Evolutionary conservation across 2,113 vertebrate genomes (phyloP).

Genomic region (Noctilio leporinus): DNA sequence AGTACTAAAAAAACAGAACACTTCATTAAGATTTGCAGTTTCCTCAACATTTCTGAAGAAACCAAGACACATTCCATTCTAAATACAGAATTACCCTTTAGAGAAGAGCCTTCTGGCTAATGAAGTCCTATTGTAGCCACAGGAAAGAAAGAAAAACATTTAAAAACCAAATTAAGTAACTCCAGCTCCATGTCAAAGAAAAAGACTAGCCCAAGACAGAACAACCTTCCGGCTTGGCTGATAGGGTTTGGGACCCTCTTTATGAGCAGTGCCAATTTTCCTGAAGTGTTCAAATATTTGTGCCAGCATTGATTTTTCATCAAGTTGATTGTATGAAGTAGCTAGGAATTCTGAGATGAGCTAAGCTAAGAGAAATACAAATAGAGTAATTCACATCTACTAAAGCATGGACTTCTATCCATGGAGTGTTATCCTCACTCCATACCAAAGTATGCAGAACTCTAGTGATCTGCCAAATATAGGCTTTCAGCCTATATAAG

Average conservation of each 20-base stretch:
- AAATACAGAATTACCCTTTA: background rate
- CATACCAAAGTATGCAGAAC: background rate
- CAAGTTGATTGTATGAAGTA: background rate
- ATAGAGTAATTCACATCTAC: background rate
- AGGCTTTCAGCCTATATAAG: background rate
- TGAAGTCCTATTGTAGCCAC: background rate
- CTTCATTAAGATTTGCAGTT: background rate
- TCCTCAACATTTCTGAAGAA: background rate
- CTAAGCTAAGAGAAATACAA: background rate
- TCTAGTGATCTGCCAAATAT: background rate
- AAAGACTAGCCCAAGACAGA: background rate
- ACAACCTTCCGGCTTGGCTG: background rate
- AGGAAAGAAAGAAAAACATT: background rate
- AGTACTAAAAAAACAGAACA: background rate
- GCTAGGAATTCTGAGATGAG: background rate
- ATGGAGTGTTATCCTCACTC: background rate
- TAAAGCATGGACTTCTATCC: fast-evolving
- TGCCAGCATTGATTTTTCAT: background rate
- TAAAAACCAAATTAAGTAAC: background rate
- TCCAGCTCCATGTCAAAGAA: background rate
- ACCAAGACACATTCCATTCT: background rate
- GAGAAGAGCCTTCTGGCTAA: background rate
- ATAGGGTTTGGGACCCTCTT: background rate
- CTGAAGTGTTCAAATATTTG: background rate
- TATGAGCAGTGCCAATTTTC: background rate